A percentile compares a stretch with the other conserved stretches of the same genome.
Conservation (phyloP, 2,113 vertebrate genomes). For the Spilogale gracilis region DNA sequence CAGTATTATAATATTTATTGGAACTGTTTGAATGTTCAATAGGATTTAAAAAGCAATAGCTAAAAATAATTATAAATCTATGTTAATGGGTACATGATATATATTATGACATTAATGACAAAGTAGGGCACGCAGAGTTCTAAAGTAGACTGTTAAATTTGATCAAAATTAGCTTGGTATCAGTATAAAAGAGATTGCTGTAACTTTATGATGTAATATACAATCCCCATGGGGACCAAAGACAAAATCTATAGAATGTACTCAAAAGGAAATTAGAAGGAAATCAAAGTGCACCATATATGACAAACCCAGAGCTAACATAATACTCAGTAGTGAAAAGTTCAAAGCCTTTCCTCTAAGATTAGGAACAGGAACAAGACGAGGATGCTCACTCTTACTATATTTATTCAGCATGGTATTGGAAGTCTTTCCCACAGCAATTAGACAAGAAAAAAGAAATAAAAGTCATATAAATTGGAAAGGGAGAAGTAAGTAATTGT, state of each 20-base stretch:
- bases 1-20: not conserved
- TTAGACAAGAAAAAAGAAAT: not conserved
- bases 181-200: not conserved
- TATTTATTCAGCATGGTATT: not conserved
- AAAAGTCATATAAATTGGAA: not conserved
- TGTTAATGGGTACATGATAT: not conserved
- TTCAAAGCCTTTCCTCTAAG: not conserved
- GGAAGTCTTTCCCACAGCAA: not conserved
- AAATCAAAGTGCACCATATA: not conserved
- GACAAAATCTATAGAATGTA: not conserved
- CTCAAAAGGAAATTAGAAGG: not conserved
- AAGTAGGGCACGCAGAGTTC: no score
- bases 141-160: not conserved
- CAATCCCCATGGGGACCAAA: not conserved
- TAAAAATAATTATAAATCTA: not conserved
- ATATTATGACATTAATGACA: not conserved
- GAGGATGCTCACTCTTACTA: not conserved
- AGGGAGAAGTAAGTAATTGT: not conserved
- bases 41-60: not conserved
- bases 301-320: not conserved
- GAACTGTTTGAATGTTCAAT: not conserved
- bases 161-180: not conserved
- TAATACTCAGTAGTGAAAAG: not conserved
- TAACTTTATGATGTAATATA: not conserved
- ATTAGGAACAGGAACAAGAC: not conserved